Conservation (phyloP, 2,888 invertebrate genomes). For the Coenonympha arcania region DNA sequence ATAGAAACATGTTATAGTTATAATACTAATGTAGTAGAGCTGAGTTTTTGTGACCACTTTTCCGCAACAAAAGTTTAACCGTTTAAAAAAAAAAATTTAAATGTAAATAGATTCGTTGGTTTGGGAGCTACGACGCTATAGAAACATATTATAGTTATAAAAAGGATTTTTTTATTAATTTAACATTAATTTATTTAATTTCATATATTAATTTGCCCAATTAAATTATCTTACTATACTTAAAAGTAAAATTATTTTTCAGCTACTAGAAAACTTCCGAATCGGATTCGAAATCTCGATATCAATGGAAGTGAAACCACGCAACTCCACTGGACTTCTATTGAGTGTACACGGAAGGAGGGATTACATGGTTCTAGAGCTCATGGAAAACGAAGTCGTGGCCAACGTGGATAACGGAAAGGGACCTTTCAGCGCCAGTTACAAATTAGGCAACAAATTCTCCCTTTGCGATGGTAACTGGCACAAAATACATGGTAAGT, state of each 20-base stretch:
- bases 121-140: no score
- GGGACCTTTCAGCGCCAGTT: constrained; percentile 84
- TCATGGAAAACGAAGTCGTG: constrained; percentile 87
- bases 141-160: no score
- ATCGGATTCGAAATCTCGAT: constrained; percentile 87
- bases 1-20: no score
- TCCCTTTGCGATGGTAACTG: constrained; percentile 95
- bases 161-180: no score
- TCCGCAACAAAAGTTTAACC: no score
- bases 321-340: constrained; percentile 87
- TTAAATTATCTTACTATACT: no score
- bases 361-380: constrained; percentile 89
- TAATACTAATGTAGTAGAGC: no score
- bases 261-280: constrained; percentile 79
- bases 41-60: no score
- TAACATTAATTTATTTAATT: no score
- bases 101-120: no score
- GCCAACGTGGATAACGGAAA: constrained; percentile 88
- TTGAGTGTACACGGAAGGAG: constrained; percentile 87
- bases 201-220: no score
- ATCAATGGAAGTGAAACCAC: constrained; percentile 88
- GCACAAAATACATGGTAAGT: constrained; percentile 87
- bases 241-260: constrained; percentile 22
- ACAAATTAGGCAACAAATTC: constrained; percentile 76
- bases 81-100: no score